Base-by-base conservation (phyloP, 2,113 vertebrate species). In the Scomber japonicus region DNA sequence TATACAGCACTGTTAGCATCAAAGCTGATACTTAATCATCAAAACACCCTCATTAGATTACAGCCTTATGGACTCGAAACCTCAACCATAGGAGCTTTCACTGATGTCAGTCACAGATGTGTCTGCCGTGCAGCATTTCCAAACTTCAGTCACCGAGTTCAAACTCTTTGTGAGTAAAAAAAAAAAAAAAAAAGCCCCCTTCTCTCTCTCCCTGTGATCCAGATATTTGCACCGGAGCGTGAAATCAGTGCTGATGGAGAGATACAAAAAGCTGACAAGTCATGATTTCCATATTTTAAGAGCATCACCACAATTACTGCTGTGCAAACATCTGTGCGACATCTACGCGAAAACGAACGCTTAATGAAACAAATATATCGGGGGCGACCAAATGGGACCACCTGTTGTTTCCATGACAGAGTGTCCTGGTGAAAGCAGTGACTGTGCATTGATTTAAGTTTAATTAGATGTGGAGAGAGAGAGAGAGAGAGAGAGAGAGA, bases 41-140 rank as follows among this genome's bases (percentile, higher is more conserved):
- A 65, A 54, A 72, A 65, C 54, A 46, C 54, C 24, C 64, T 35
- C 72, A 67, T 78, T 83, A 73, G 61, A 80, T 70, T 57, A 71
- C 51, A 49, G 13, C 74, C 63, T 35, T 5, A 40, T 55, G 30
- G 21, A 19, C 4, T 53, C 61, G 12, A 70, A 51, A 80, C 35
- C 5, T 68, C 53, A 13, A 68, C 31, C 65, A 6, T 12, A 15
- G 60, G n/a, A 80, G 40, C 54, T 44, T 54, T 45, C 35, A 67
- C 31, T 70, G 76, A 86, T 46, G 61, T 73, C 40, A 72, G 59
- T 67, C 54, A 63, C 83, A 92, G 81, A 85, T 78, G 85, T 79
- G 71, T 84, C 30, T n/a, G 5, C 12, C 3, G 8, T 45, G 44
- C 27, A 56, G 5, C 11, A 24, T 57, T 88, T 70, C 62, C 62